Conservation (phyloP, 1,140 invertebrate species). For the Drosophila nasuta region DNA sequence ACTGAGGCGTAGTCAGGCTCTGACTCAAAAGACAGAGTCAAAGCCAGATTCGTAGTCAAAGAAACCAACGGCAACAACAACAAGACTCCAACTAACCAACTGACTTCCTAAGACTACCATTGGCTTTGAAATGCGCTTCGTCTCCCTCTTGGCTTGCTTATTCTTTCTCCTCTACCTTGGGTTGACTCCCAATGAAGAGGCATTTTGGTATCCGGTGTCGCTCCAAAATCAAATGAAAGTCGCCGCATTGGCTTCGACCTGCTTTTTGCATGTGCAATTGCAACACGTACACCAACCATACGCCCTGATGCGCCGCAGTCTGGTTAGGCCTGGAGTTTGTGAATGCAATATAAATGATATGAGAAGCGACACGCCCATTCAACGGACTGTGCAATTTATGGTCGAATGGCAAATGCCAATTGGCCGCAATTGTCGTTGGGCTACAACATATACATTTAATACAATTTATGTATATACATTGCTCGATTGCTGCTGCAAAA, state of each 20-base stretch:
- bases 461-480: constrained; percentile 65
- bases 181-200: constrained; percentile 19
- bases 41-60: not conserved
- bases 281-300: constrained; percentile 54
- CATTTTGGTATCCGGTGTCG: constrained; percentile 66
- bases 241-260: constrained; percentile 56
- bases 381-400: constrained; percentile 63
- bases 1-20: constrained; percentile 54
- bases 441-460: not conserved
- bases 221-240: constrained; percentile 82
- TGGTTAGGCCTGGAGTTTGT: constrained; percentile 15
- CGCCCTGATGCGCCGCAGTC: constrained; percentile 34
- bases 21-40: not conserved
- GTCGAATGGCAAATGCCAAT: constrained; percentile 70
- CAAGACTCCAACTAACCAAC: constrained; percentile 8
- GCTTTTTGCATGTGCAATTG: constrained; percentile 70
- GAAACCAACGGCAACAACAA: not conserved
- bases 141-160: not conserved
- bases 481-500: constrained; percentile 53
- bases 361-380: constrained; percentile 54
- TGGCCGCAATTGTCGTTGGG: constrained; percentile 39
- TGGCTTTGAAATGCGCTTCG: constrained; percentile 20
- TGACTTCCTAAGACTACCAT: constrained; percentile 30
- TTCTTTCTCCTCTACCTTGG: constrained; percentile 7
- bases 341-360: constrained; percentile 53